A percentile compares a stretch with the other conserved stretches of the same genome.
phyloP scores from a whole-genome alignment of 2,888 invertebrate genomes.

The Campoplex nolae region DNA sequence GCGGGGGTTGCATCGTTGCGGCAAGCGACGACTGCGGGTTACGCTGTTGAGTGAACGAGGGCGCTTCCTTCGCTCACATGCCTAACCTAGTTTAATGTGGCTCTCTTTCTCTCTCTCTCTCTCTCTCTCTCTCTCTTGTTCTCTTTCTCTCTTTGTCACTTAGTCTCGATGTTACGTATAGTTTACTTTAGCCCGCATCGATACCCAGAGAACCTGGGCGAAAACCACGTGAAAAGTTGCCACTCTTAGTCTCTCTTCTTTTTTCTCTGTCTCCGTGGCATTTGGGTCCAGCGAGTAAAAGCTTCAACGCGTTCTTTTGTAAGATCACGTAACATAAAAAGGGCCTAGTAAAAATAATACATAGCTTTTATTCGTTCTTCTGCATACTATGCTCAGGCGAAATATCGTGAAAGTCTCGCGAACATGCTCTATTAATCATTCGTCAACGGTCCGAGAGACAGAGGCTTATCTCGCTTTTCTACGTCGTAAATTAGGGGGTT shows the following conservation, averaged over 20 bases:
- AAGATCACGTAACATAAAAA: constrained; percentile 36
- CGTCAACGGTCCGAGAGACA: constrained; percentile 35
- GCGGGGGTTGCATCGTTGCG: constrained; percentile 50
- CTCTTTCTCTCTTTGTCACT: not conserved
- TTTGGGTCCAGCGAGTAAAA: constrained; percentile 33
- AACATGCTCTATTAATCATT: constrained; percentile 47
- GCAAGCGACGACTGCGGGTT: constrained; percentile 33
- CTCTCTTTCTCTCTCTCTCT: constrained; percentile 28
- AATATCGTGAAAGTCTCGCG: constrained; percentile 34
- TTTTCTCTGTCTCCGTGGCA: not conserved
- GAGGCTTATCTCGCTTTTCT: constrained; percentile 35
- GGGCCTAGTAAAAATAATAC: constrained; percentile 21
- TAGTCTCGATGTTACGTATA: constrained; percentile 29
- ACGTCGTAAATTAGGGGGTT: constrained; percentile 37
- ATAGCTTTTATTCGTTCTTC: not conserved
- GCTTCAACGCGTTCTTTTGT: constrained; percentile 30
- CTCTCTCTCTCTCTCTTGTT: not conserved
- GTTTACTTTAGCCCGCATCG: constrained; percentile 28
- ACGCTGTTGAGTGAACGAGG: constrained; percentile 23
- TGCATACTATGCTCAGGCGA: constrained; percentile 20
- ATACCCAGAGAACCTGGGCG: constrained; percentile 9
- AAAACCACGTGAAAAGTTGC: constrained; percentile 37
- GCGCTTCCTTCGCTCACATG: constrained; percentile 21
- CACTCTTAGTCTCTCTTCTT: not conserved
- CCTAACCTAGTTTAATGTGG: constrained; percentile 51